Conservation (phyloP, 1,140 invertebrate species). For the Cyclina sinensis region DNA sequence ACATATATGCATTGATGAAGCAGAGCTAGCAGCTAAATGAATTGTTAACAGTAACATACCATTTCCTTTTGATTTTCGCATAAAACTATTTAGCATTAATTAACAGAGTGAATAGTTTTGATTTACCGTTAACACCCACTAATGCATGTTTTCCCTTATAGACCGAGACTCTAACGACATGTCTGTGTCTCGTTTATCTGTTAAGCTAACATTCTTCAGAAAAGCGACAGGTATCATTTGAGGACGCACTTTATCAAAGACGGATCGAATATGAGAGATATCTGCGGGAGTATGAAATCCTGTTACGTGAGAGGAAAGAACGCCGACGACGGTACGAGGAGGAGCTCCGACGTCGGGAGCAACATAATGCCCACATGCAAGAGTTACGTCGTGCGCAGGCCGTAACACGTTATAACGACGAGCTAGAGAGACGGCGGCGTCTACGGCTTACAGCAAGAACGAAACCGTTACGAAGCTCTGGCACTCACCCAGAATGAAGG, state of each 20-base stretch:
- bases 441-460: slow-evolving; percentile 4
- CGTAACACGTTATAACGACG: slow-evolving; percentile 26
- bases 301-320: slow-evolving; percentile 21
- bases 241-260: slow-evolving; percentile 26
- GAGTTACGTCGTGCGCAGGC: slow-evolving; percentile 32
- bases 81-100: no score
- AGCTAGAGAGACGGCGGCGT: slow-evolving; percentile 17
- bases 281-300: slow-evolving; percentile 37
- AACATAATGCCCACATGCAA: neutral
- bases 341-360: slow-evolving; percentile 50
- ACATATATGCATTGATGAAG: no score
- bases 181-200: neutral
- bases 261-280: slow-evolving; percentile 44
- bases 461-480: slow-evolving; percentile 38
- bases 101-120: no score
- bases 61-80: no score
- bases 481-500: slow-evolving; percentile 55
- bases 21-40: no score
- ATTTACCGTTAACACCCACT: no score
- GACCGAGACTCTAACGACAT: no score
- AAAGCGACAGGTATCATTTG: slow-evolving; percentile 32
- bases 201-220: slow-evolving; percentile 22
- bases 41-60: no score
- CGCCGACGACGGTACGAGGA: slow-evolving; percentile 43
- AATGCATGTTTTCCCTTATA: no score